phyloP scores from a whole-genome alignment of 1,140 invertebrate species.

The Lordiphosa clarofinis region DNA sequence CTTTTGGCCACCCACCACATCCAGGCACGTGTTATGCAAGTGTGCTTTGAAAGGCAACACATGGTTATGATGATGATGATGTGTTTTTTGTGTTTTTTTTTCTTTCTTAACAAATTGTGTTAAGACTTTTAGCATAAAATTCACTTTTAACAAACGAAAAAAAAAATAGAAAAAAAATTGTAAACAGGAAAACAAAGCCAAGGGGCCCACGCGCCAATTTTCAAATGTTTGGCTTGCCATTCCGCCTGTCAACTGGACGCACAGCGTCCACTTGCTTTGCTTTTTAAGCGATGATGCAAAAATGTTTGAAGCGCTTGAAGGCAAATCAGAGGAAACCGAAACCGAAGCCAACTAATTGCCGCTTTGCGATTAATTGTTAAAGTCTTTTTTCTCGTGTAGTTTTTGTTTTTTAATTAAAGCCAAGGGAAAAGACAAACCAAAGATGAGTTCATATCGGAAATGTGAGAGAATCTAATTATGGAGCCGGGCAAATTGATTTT shows the following conservation, averaged over 20 bases:
- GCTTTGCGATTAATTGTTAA: slow-evolving; percentile 37
- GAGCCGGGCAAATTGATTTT: slow-evolving; percentile 35
- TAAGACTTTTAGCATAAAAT: slow-evolving; percentile 14
- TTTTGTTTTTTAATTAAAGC: slow-evolving; percentile 46
- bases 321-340: neutral
- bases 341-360: slow-evolving; percentile 17
- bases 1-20: too few species aligned
- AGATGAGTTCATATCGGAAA: slow-evolving; percentile 41
- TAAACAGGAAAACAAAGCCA: slow-evolving; percentile 3
- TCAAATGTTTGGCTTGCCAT: too few species aligned
- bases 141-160: slow-evolving; percentile 51
- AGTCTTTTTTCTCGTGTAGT: slow-evolving; percentile 14
- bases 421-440: slow-evolving; percentile 21
- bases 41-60: too few species aligned
- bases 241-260: slow-evolving; percentile 41
- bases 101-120: slow-evolving; percentile 8
- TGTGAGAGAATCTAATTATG: slow-evolving; percentile 50
- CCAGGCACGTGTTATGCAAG: too few species aligned
- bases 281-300: slow-evolving; percentile 31
- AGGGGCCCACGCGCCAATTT: slow-evolving; percentile 25
- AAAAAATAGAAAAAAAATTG: slow-evolving; percentile 12
- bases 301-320: slow-evolving; percentile 14
- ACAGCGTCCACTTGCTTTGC: slow-evolving; percentile 31
- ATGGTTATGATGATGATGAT: slow-evolving; percentile 9
- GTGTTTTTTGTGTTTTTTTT: neutral